phyloP scores from a whole-genome alignment of 2,888 invertebrate species.

The Orchestes rusci region DNA sequence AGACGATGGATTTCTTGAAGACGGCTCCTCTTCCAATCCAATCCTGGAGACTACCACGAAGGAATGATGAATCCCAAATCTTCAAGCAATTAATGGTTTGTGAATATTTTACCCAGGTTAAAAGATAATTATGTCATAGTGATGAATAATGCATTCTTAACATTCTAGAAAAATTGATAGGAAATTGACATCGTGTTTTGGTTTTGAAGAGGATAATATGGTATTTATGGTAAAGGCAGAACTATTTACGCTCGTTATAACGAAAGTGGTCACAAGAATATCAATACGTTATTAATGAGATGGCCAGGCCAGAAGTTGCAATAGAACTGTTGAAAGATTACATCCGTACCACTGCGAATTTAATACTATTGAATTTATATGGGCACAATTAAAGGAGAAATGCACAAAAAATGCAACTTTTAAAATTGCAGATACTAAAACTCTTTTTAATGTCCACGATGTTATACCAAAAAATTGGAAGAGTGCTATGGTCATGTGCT shows the following conservation, averaged over 20 bases:
- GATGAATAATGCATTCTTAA: slow-evolving; percentile 24
- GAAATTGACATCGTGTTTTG: slow-evolving; percentile 19
- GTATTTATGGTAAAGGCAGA: too few relatives aligned
- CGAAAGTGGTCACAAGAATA: too few relatives aligned
- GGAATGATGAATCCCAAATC: slow-evolving; percentile 16
- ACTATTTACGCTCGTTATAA: too few relatives aligned
- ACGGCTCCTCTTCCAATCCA: slow-evolving; percentile 12
- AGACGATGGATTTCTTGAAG: slow-evolving; percentile 22
- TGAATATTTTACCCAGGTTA: too few relatives aligned
- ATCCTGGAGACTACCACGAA: slow-evolving; percentile 19
- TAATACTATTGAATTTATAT: slow-evolving; percentile 2
- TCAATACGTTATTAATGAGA: slow-evolving; percentile 32
- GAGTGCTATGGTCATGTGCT: too few relatives aligned
- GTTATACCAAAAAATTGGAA: too few relatives aligned
- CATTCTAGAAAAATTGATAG: slow-evolving; percentile 13
- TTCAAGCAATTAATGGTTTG: too few relatives aligned
- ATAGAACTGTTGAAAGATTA: background rate
- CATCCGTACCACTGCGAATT: background rate
- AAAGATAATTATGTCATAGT: slow-evolving; percentile 22
- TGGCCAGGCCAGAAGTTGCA: slow-evolving; percentile 25
- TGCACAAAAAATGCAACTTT: too few relatives aligned
- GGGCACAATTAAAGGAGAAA: too few relatives aligned
- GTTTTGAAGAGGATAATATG: too few relatives aligned
- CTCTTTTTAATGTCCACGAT: too few relatives aligned
- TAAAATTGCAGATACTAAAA: too few relatives aligned